Base-by-base conservation (phyloP, 2,888 invertebrate genomes). In the Sturmia bella region DNA sequence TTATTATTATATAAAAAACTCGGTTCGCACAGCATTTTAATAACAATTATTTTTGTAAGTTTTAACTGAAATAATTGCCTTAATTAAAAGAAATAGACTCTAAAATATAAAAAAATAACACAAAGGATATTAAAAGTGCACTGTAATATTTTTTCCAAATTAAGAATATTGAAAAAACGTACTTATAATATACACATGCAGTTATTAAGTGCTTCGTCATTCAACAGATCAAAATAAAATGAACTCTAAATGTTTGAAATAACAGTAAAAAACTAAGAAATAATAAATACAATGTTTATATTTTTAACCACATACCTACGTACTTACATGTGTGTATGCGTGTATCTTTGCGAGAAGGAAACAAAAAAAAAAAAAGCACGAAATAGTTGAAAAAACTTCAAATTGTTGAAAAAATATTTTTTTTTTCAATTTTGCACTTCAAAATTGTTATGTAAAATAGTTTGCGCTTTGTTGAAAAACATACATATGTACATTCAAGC, bases 1-100 rank as follows among this genome's bases (percentile, higher is more conserved):
- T 64, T 87, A 85, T 87, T 87, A 87, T 87, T 86, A 87, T 85
- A 85, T 85, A 86, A 80, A 83, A 76, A 57, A 74, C 69, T 82
- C 83, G 84, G 78, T 82, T 68, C 78, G 78, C 69, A 82, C 82
- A 82, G 78, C 82, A 83, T 83, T 83, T 83, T 72, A 80, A 73
- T 75, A 83, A 80, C 76, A 79, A 80, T 76, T 72, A 86, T 88
- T 84, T 85, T 83, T 81, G 80, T 82, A 78, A 81, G 80, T 83
- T 78, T 52, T 39, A 77, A 74, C 54, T 64, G 17, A 73, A 83
- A 77, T 69, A 77, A 82, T 77, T 77, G 73, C 56, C 59, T 68
- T 43, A 57, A 48, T 27, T 69, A 73, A 69, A 50, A 61, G 45
- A 41, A 56, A 68, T 75, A 77, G 17, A 43, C 48, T 64, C 50